A percentile compares a stretch with the other conserved stretches of the same genome.
phyloP scores from a whole-genome alignment of 2,888 invertebrate species.

The Tetragonula carbonaria region DNA sequence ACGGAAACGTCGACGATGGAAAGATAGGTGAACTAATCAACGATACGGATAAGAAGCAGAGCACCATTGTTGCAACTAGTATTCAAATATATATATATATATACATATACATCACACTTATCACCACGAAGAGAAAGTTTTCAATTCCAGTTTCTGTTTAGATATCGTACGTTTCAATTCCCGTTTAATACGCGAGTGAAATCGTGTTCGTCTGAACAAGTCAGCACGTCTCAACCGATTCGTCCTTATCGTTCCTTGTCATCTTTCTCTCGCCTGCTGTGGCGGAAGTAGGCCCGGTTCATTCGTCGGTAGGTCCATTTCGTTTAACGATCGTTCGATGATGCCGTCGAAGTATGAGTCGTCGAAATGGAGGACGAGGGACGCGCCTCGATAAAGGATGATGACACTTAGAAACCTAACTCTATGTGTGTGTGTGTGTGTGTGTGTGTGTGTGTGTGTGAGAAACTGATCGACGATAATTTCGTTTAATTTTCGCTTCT shows the following conservation, averaged over 20 bases:
- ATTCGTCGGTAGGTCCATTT: conserved; percentile 39
- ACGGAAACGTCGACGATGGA: not conserved
- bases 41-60: not conserved
- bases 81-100: not conserved
- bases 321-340: conserved; percentile 33
- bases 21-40: not conserved
- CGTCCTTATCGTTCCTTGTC: not conserved
- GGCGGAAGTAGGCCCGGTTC: conserved; percentile 59
- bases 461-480: conserved; percentile 49
- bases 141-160: conserved; percentile 18
- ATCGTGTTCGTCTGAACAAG: not conserved
- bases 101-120: not conserved
- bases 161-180: conserved; percentile 7
- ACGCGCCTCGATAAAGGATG: not conserved
- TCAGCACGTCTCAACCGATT: not conserved
- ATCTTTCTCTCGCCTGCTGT: conserved; percentile 1
- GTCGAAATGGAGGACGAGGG: conserved; percentile 24
- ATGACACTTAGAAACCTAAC: conserved; percentile 53
- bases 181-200: not conserved
- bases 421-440: no score
- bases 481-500: not conserved
- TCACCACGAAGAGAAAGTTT: not conserved
- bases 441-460: no score
- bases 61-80: not conserved
- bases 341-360: conserved; percentile 31